Evolutionary conservation across 2,888 invertebrate species (phyloP).

Genomic region (Parasteatoda lunata): DNA sequence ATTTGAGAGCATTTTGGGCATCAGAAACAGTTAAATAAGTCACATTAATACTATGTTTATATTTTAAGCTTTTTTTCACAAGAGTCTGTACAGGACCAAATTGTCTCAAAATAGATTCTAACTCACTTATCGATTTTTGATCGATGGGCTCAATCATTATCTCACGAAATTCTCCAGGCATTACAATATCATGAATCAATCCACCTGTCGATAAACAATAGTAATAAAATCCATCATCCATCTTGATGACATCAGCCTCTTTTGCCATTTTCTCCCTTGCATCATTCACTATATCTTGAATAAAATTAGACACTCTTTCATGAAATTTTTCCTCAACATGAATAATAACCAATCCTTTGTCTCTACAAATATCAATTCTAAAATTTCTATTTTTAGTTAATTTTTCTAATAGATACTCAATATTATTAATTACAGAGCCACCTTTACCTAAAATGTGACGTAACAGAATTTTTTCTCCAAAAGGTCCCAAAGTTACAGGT

Average conservation of each 20-base stretch:
- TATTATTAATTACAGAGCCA: slow-evolving; percentile 34
- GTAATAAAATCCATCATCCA: slow-evolving; percentile 12
- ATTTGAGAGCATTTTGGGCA: slow-evolving; percentile 31
- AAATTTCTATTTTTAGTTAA: slow-evolving; percentile 34
- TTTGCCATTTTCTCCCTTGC: slow-evolving; percentile 27
- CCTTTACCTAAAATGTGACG: slow-evolving; percentile 48
- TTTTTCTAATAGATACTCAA: slow-evolving; percentile 39
- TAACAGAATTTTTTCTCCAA: slow-evolving; percentile 47
- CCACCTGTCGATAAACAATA: slow-evolving; percentile 48
- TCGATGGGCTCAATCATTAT: slow-evolving; percentile 8
- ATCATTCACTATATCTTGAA: slow-evolving; percentile 27
- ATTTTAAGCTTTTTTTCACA: not conserved
- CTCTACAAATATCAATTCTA: slow-evolving; percentile 41
- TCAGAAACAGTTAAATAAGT: slow-evolving; percentile 26
- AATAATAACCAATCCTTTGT: slow-evolving; percentile 48
- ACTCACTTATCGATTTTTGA: not conserved
- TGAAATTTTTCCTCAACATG: slow-evolving; percentile 41
- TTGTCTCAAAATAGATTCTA: slow-evolving; percentile 16
- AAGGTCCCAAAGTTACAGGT: slow-evolving; percentile 46
- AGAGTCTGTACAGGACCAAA: slow-evolving; percentile 28
- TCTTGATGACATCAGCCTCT: slow-evolving; percentile 49
- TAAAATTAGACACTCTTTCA: slow-evolving; percentile 23
- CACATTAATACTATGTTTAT: slow-evolving; percentile 21
- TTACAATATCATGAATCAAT: slow-evolving; percentile 47
- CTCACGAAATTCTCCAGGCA: slow-evolving; percentile 62